These are phyloP conservation scores for Rhincodon typus DNA, from an alignment of 2,797 vertebrate species.

Conservation along the genomic window DNA sequence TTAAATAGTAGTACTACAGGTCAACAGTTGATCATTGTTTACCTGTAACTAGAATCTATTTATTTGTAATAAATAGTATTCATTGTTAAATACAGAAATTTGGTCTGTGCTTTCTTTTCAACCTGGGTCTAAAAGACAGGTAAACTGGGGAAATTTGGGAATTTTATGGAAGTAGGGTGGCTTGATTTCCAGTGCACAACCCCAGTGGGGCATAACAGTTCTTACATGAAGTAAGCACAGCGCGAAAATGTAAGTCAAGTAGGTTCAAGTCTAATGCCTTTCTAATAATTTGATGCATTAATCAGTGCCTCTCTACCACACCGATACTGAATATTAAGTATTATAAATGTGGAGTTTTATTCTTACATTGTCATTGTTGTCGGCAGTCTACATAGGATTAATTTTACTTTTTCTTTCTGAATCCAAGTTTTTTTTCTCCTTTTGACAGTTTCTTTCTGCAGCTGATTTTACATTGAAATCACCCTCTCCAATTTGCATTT, in stretches of 20 bases:
- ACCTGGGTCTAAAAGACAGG: too few relatives aligned
- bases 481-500: neutral
- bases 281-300: neutral
- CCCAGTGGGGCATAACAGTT: too few relatives aligned
- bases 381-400: neutral
- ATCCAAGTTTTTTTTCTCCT: neutral
- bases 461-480: neutral
- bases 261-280: neutral
- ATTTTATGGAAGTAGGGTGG: too few relatives aligned
- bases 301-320: neutral
- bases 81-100: too few relatives aligned
- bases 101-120: too few relatives aligned
- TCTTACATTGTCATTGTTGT: neutral
- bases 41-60: too few relatives aligned
- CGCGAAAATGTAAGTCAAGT: neutral
- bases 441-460: neutral
- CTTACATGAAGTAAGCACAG: neutral
- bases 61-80: too few relatives aligned
- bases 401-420: neutral
- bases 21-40: too few relatives aligned
- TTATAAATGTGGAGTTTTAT: neutral
- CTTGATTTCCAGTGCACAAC: too few relatives aligned
- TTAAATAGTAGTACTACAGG: too few relatives aligned
- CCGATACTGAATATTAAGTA: neutral
- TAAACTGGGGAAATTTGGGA: too few relatives aligned